Evolutionary conservation across 2,797 vertebrate genomes (phyloP).

Genomic region (Petrocephalus sullivani): DNA sequence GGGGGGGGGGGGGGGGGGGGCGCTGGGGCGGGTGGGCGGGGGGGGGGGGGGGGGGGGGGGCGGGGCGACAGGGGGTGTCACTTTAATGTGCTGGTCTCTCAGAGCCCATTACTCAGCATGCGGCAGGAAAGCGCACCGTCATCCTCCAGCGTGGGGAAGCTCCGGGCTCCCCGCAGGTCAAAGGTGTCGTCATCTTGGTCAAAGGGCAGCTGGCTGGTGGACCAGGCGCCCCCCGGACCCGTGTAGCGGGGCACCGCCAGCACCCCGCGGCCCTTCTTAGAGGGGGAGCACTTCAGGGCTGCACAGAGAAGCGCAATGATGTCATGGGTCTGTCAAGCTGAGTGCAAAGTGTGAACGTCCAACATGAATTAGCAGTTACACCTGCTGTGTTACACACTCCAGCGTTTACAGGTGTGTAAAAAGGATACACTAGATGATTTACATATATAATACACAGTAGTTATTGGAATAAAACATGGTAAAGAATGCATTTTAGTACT

Average conservation of each 20-base stretch:
- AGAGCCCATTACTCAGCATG: neutral
- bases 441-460: neutral
- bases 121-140: slow-evolving; percentile 59
- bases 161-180: slow-evolving; percentile 73
- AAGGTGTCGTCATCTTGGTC: slow-evolving; percentile 75
- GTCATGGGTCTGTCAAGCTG: neutral
- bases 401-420: neutral
- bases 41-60: neutral
- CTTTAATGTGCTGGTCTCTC: neutral
- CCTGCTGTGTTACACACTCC: neutral
- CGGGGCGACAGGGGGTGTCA: neutral
- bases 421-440: neutral
- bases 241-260: slow-evolving; percentile 67
- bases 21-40: no score
- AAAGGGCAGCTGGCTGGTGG: slow-evolving; percentile 72
- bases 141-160: slow-evolving; percentile 76
- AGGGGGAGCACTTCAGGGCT: slow-evolving; percentile 88
- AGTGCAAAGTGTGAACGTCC: neutral
- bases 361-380: neutral
- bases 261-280: slow-evolving; percentile 80
- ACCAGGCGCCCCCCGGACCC: slow-evolving; percentile 68
- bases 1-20: no score
- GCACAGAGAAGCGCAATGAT: slow-evolving; percentile 2
- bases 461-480: neutral
- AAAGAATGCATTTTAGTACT: no score